Evolutionary conservation across 2,888 invertebrate genomes (phyloP), one percentile per base, ranked within the genome.

Genomic region (Scaptomyza polygonia): DNA sequence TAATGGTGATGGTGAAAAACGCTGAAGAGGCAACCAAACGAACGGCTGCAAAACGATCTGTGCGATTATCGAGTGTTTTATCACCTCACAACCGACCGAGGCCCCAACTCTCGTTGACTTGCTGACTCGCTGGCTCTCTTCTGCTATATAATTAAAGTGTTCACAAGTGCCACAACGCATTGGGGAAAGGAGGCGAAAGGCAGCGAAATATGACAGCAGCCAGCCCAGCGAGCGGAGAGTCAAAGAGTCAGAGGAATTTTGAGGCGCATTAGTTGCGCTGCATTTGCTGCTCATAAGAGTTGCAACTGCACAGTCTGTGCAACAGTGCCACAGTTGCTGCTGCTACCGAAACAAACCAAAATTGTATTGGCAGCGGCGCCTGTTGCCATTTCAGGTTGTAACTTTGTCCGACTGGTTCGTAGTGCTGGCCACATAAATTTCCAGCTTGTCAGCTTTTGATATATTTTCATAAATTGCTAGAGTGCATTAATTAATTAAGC

Each of bases 391-490:
- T 63, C 77, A 71, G 66, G 82, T 65, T 70, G 64, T 63, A 57
- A 40, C 55, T 66, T 64, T 45, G 52, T 56, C 52, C 62, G 69
- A 72, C 62, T 65, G 76, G 54, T 67, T 67, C n/a, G 39, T 51
- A 52, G 16, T 73, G 86, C 66, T 79, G 86, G 74, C 47, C 89
- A 82, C 91, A 90, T 90, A 90, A 91, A 90, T 91, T 90, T 90
- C 89, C 91, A 91, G 90, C 91, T 89, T 90, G 90, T 91, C 90
- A 90, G 91, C 90, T 91, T 90, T 91, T 91, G 90, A 90, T 90
- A 91, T 83, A 83, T 88, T 87, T 90, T 90, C 90, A 90, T 90
- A 90, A 90, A 91, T 90, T 90, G 91, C 90, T 86, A 89, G 89
- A 91, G 89, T 90, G 91, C 91, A 91, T 90, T 83, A 91, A 90